phyloP scores from a whole-genome alignment of 2,797 vertebrate species.

The Malurus splendens region DNA sequence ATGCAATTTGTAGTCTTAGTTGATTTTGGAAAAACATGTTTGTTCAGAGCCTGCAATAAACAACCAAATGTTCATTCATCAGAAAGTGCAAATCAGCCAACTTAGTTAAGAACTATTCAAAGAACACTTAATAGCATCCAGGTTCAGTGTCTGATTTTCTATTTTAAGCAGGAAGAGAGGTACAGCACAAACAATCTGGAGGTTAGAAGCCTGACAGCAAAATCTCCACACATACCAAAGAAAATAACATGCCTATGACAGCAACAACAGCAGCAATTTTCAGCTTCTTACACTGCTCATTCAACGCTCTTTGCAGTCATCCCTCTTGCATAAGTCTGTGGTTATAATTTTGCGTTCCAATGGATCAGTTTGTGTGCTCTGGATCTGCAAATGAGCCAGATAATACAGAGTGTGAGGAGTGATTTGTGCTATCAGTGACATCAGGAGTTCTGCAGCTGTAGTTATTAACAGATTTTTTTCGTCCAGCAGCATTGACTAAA shows the following conservation, averaged over 20 bases:
- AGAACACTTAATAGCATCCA: conserved; percentile 54
- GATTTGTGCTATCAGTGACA: conserved; percentile 73
- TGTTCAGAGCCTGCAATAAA: conserved; percentile 20
- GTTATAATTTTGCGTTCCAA: conserved; percentile 67
- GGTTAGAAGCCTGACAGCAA: conserved; percentile 64
- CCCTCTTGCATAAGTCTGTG: conserved; percentile 67
- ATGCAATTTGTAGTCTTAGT: background rate
- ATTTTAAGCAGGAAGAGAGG: conserved; percentile 55
- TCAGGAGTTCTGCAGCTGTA: conserved; percentile 69
- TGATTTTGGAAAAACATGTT: conserved; percentile 21
- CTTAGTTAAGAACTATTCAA: conserved; percentile 58
- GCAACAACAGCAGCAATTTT: conserved; percentile 74
- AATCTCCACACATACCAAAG: conserved; percentile 60
- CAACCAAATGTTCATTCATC: conserved; percentile 35
- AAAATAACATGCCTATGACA: conserved; percentile 65
- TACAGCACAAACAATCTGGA: conserved; percentile 40
- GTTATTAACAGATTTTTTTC: conserved; percentile 79
- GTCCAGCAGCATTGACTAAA: conserved; percentile 68
- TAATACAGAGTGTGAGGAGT: conserved; percentile 64
- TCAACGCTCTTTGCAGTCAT: conserved; percentile 54
- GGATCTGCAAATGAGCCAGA: conserved; percentile 69
- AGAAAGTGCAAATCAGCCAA: conserved; percentile 50
- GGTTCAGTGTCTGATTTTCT: conserved; percentile 40
- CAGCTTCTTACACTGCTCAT: conserved; percentile 54
- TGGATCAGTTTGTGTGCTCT: conserved; percentile 41